Evolutionary conservation across 1,140 invertebrate species (phyloP).

Genomic region (Rhyacophila brunnea): DNA sequence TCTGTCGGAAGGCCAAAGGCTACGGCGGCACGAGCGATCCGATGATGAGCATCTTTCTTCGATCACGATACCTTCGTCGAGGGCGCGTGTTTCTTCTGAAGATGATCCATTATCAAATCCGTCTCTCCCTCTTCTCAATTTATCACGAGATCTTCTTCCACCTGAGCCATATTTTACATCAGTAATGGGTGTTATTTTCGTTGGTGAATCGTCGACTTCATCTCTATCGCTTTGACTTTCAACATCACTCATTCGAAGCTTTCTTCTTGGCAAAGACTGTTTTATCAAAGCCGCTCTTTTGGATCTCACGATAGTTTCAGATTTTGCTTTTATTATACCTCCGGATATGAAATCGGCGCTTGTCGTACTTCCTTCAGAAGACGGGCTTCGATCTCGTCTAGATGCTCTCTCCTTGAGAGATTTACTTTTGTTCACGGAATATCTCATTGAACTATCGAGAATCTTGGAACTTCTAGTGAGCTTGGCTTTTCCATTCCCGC

Average conservation of each 20-base stretch:
- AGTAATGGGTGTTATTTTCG: constrained; percentile 1
- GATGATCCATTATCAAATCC: constrained; percentile 28
- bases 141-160: constrained; percentile 27
- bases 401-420: constrained; percentile 35
- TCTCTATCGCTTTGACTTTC: constrained; percentile 34
- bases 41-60: constrained; percentile 33
- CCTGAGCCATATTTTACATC: constrained; percentile 17
- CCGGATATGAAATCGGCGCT: constrained; percentile 30
- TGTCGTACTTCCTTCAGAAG: constrained; percentile 45
- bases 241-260: constrained; percentile 33
- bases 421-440: constrained; percentile 3
- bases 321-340: constrained; percentile 3
- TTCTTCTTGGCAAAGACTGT: constrained; percentile 27
- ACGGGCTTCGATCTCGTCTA: constrained; percentile 39
- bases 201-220: constrained; percentile 16
- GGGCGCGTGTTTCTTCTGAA: constrained; percentile 29
- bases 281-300: constrained; percentile 16
- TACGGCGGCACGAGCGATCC: constrained; percentile 28
- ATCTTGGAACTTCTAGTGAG: neutral
- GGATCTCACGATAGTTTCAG: constrained; percentile 16
- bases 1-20: constrained; percentile 30
- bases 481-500: neutral
- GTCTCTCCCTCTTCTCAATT: constrained; percentile 23
- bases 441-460: neutral
- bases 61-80: constrained; percentile 33